Evolutionary conservation across 30 jellyfish, hydroid and myxozoan genomes (phyloP).

Genomic region (Aurelia aurita): DNA sequence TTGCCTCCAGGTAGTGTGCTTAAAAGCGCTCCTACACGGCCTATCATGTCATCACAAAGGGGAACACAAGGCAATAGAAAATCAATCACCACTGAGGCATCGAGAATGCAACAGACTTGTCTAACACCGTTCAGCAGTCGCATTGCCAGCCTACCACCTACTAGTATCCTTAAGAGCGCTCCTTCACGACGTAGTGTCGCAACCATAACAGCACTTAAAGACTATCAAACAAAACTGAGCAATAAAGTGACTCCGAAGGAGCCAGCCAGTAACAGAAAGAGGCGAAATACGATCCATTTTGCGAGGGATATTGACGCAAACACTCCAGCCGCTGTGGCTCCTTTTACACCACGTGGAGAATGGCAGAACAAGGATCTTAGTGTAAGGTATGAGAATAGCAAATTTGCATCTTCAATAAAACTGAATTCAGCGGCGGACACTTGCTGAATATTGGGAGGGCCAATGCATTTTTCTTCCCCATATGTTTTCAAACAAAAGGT

Average conservation of each 20-base stretch:
- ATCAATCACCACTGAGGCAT: neutral
- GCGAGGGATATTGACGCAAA: neutral
- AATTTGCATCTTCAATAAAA: no score
- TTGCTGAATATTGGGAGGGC: no score
- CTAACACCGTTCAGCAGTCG: constrained; percentile 6
- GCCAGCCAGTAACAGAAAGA: neutral
- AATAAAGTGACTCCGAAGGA: neutral
- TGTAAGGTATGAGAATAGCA: constrained; percentile 27
- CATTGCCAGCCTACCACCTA: neutral
- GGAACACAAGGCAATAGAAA: neutral
- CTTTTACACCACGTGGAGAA: constrained; percentile 65
- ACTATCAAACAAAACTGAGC: neutral
- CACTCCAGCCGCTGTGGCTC: constrained; percentile 37
- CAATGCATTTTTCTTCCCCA: no score
- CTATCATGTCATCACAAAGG: neutral
- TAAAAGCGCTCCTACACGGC: constrained; percentile 53
- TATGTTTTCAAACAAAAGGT: no score
- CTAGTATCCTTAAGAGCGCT: neutral
- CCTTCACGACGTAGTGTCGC: constrained; percentile 14
- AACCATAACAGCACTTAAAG: neutral
- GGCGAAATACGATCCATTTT: constrained; percentile 52
- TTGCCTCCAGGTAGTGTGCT: constrained; percentile 48
- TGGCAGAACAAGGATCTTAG: constrained; percentile 72
- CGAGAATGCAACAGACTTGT: neutral
- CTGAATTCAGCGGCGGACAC: no score